These are phyloP conservation scores for Sesia bembeciformis DNA, from an alignment of 2,888 invertebrate genomes.

Conservation along the genomic window DNA sequence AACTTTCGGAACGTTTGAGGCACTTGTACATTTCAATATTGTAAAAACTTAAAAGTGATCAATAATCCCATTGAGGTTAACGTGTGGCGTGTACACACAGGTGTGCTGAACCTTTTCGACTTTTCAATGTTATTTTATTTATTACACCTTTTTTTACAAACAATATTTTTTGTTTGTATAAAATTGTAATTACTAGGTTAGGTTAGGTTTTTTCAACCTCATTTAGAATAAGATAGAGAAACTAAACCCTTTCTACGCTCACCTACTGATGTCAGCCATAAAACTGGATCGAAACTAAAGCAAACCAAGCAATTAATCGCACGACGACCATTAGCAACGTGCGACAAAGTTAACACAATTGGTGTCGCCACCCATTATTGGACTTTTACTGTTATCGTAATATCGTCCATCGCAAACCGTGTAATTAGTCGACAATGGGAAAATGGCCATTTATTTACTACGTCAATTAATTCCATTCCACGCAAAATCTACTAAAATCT, in stretches of 20 bases:
- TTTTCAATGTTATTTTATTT: no score
- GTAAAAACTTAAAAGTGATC: constrained; percentile 16
- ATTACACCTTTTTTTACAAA: no score
- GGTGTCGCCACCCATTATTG: constrained; percentile 48
- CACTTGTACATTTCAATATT: constrained; percentile 39
- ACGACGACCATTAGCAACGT: constrained; percentile 42
- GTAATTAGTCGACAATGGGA: constrained; percentile 58
- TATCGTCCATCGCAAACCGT: constrained; percentile 36
- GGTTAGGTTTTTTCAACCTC: background rate
- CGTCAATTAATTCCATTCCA: constrained; percentile 6
- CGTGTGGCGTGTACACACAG: constrained; percentile 34
- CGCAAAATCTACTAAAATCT: no score
- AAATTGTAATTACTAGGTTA: no score
- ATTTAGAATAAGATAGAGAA: background rate
- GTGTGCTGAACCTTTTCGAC: constrained; percentile 21
- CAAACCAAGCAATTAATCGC: constrained; percentile 33
- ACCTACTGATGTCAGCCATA: background rate
- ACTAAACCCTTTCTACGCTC: background rate
- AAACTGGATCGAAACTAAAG: constrained; percentile 21
- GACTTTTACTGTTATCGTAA: constrained; percentile 69
- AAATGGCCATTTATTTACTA: constrained; percentile 34
- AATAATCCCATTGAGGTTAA: constrained; percentile 2
- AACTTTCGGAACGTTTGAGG: constrained; percentile 53
- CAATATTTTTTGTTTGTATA: no score
- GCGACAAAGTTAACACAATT: constrained; percentile 53